Evolutionary conservation across 1,140 invertebrate species (phyloP).

Genomic region (Thereuonema tuberculata): DNA sequence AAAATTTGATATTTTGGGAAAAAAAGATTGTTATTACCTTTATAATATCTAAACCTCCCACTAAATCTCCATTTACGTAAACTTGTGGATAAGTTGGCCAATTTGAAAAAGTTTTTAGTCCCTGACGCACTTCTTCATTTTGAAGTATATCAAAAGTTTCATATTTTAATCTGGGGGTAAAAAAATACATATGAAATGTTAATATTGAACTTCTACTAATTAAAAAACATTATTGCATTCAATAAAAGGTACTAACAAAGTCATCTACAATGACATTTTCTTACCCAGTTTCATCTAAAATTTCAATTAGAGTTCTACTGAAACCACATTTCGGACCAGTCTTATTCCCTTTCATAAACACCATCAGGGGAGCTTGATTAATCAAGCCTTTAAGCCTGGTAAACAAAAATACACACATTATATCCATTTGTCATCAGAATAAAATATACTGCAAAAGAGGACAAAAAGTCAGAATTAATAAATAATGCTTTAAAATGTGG

Average conservation of each 20-base stretch:
- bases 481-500: too few species aligned
- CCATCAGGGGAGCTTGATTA: constrained; percentile 38
- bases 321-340: constrained; percentile 45
- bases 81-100: constrained; percentile 39
- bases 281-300: constrained; percentile 37
- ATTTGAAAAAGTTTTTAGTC: constrained; percentile 37
- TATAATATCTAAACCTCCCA: constrained; percentile 44
- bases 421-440: too few species aligned
- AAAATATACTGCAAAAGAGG: too few species aligned
- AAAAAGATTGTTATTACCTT: constrained; percentile 23
- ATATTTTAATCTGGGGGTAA: constrained; percentile 31
- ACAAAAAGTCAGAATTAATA: too few species aligned
- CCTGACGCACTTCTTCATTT: constrained; percentile 39
- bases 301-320: constrained; percentile 40
- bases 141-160: constrained; percentile 38
- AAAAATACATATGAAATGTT: not conserved
- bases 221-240: too few species aligned
- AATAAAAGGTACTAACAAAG: too few species aligned
- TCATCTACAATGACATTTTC: not conserved
- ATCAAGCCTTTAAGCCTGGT: constrained; percentile 37
- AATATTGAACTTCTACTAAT: constrained; percentile 11
- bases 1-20: not conserved
- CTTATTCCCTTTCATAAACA: constrained; percentile 52
- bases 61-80: constrained; percentile 54
- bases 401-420: too few species aligned